Percentiles rank a stretch among this genome's conserved stretches.
These are phyloP conservation scores for Microhierax caerulescens DNA, from an alignment of 2,797 vertebrate species.

Conservation along the genomic window DNA sequence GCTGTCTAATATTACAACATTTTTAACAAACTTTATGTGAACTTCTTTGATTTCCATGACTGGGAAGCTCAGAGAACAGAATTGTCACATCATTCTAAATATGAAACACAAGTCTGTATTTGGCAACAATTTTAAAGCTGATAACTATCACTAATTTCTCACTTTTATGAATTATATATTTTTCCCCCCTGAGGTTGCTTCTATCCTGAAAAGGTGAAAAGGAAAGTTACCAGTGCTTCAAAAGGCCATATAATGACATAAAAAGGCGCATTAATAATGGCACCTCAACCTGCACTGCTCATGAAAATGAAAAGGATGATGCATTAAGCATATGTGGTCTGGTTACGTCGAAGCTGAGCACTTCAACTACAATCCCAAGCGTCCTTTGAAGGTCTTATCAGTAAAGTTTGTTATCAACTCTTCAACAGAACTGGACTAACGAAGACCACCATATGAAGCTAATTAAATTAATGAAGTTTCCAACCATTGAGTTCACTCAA, in stretches of 20 bases:
- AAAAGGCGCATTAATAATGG: background rate
- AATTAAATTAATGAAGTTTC: background rate
- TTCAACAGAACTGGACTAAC: background rate
- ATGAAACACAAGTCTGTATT: background rate
- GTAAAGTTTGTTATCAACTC: background rate
- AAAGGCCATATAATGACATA: background rate
- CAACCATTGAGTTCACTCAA: background rate
- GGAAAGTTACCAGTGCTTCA: background rate
- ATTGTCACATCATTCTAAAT: background rate
- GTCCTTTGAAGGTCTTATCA: background rate
- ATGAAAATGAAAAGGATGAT: background rate
- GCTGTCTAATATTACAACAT: background rate
- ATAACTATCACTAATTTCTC: background rate
- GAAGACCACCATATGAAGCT: background rate
- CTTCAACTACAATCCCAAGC: background rate
- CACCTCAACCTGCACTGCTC: background rate
- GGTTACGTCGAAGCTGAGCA: background rate
- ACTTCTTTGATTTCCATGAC: background rate
- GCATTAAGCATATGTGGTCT: too few relatives aligned
- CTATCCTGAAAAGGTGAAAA: background rate
- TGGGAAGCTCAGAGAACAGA: background rate
- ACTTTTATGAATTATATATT: background rate
- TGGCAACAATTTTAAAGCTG: background rate
- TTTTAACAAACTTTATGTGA: background rate
- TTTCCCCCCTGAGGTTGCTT: background rate